Conservation (phyloP, 2,888 invertebrate species). For the Eugnorisma glareosa region DNA sequence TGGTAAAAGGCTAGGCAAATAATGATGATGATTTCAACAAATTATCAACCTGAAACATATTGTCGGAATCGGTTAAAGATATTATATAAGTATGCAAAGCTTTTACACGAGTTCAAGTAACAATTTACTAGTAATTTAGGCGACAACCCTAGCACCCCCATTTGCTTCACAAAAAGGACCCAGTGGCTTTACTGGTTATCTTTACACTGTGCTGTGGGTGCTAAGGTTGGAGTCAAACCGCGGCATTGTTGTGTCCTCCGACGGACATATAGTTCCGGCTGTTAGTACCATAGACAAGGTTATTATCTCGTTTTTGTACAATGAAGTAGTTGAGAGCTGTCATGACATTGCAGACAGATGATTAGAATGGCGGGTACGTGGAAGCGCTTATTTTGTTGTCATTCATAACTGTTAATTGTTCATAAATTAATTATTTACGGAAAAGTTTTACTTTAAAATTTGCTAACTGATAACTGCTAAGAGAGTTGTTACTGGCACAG, state of each 20-base stretch:
- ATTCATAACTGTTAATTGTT: background rate
- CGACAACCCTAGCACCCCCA: background rate
- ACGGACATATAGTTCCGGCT: slow-evolving; percentile 85
- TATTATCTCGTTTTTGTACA: slow-evolving; percentile 53
- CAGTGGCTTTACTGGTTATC: background rate
- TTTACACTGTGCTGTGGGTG: slow-evolving; percentile 73
- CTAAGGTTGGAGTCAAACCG: slow-evolving; percentile 85
- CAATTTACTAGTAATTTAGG: background rate
- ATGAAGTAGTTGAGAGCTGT: slow-evolving; percentile 41
- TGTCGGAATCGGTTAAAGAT: background rate
- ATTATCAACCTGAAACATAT: background rate
- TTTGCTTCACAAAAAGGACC: background rate
- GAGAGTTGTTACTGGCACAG: background rate
- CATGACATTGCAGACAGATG: slow-evolving; percentile 15
- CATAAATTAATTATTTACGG: background rate
- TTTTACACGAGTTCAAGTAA: background rate
- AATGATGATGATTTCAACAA: background rate
- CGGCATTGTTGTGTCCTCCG: slow-evolving; percentile 76
- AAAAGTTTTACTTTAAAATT: background rate
- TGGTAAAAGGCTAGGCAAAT: background rate
- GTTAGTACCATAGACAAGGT: slow-evolving; percentile 50
- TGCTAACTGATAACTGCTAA: background rate
- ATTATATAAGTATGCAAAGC: too few species aligned
- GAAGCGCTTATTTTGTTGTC: slow-evolving; percentile 38
- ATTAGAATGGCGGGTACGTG: slow-evolving; percentile 39